phyloP scores from a whole-genome alignment of 2,888 invertebrate species.

The Pterobdella sp. region DNA sequence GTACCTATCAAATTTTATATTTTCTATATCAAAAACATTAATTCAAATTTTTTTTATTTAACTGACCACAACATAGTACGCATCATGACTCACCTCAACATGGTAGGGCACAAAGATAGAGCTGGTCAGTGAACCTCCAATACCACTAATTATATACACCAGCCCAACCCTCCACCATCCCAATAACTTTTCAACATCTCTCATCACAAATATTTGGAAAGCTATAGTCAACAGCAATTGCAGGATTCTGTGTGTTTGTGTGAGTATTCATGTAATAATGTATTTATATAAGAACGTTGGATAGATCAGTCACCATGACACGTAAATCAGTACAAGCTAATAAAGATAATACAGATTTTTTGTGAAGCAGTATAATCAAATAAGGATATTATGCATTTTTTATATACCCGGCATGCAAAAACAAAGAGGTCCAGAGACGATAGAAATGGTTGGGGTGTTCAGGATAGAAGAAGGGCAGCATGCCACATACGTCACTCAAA shows the following conservation, averaged over 20 bases:
- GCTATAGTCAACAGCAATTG: slow-evolving; percentile 78
- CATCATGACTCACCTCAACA: slow-evolving; percentile 60
- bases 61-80: too few relatives aligned
- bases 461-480: slow-evolving; percentile 78
- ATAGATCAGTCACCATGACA: too few relatives aligned
- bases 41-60: too few relatives aligned
- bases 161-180: slow-evolving; percentile 84
- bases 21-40: too few relatives aligned
- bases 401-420: slow-evolving; percentile 82
- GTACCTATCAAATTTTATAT: too few relatives aligned
- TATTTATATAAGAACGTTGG: too few relatives aligned
- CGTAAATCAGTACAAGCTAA: too few relatives aligned
- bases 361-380: too few relatives aligned
- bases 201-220: slow-evolving; percentile 86
- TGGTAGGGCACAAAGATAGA: slow-evolving; percentile 93
- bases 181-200: slow-evolving; percentile 89
- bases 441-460: slow-evolving; percentile 94
- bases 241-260: slow-evolving; percentile 58
- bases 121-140: slow-evolving; percentile 91
- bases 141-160: slow-evolving; percentile 85
- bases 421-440: slow-evolving; percentile 87
- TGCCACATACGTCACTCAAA: slow-evolving; percentile 77
- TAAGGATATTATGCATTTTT: too few relatives aligned
- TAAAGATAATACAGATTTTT: too few relatives aligned
- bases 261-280: neutral